A percentile compares a stretch with the other conserved stretches of the same genome.
phyloP scores from a whole-genome alignment of 2,797 vertebrate species.

The Syngnathus rostellatus region DNA sequence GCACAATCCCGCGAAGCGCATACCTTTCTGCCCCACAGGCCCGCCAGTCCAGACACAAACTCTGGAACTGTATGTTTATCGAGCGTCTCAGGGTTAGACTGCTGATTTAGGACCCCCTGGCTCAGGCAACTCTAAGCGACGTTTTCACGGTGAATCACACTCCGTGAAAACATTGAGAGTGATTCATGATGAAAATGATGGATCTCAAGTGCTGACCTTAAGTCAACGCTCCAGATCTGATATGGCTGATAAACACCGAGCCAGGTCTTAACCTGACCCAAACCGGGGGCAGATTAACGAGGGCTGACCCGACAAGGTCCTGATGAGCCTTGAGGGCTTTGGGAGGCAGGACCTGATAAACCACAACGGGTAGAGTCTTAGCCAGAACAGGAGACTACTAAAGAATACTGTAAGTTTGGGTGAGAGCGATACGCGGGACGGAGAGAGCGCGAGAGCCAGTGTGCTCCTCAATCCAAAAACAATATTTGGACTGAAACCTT shows the following conservation, averaged over 20 bases:
- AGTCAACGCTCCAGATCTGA: conserved; percentile 35
- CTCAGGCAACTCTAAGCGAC: conserved; percentile 34
- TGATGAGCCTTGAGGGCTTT: conserved; percentile 64
- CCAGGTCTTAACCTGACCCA: conserved; percentile 24
- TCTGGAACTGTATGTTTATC: conserved; percentile 57
- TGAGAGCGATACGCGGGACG: conserved; percentile 43
- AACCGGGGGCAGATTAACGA: conserved; percentile 36
- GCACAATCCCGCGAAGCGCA: conserved; percentile 64
- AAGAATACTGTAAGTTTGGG: conserved; percentile 46
- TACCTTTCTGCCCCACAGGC: conserved; percentile 61
- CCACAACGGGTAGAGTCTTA: conserved; percentile 39
- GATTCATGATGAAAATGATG: conserved; percentile 23
- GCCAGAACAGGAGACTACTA: conserved; percentile 26
- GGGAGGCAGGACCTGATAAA: conserved; percentile 65
- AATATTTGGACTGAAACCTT: conserved; percentile 77
- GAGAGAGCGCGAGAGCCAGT: conserved; percentile 46
- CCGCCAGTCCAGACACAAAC: conserved; percentile 55
- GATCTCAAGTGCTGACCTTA: conserved; percentile 34
- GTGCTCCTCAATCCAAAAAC: conserved; percentile 71
- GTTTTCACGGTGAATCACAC: conserved; percentile 43
- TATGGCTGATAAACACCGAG: conserved; percentile 40
- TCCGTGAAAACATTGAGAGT: conserved; percentile 10
- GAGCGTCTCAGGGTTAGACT: conserved; percentile 48
- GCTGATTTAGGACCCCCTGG: conserved; percentile 54
- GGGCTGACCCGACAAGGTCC: conserved; percentile 36